Percentiles rank a stretch among this genome's conserved stretches.
phyloP scores from a whole-genome alignment of 2,888 invertebrate species.

The Drymonia ruficornis region DNA sequence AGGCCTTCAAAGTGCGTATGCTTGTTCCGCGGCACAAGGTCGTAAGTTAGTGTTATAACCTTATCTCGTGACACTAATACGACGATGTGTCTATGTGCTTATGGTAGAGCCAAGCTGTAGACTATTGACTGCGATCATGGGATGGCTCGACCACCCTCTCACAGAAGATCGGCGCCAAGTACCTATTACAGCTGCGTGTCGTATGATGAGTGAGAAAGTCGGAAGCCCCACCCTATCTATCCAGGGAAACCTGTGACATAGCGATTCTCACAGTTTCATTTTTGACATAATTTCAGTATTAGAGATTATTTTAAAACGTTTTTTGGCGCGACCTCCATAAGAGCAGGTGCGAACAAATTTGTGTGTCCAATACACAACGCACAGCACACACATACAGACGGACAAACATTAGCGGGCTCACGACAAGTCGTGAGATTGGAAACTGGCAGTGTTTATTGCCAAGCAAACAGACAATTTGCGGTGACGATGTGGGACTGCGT shows the following conservation, averaged over 20 bases:
- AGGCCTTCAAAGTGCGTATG: conserved; percentile 50
- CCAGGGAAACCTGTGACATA: too few relatives aligned
- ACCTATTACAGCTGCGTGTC: too few relatives aligned
- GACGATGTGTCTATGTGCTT: conserved; percentile 22
- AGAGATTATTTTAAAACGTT: neutral
- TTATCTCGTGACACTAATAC: conserved; percentile 29
- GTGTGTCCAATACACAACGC: conserved; percentile 23
- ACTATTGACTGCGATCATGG: too few relatives aligned
- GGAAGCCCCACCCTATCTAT: too few relatives aligned
- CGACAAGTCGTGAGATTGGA: conserved; percentile 25
- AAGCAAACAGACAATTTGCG: conserved; percentile 11
- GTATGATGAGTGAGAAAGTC: too few relatives aligned
- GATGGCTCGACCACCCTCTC: too few relatives aligned
- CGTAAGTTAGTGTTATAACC: conserved; percentile 40
- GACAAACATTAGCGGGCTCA: conserved; percentile 20
- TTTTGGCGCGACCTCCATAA: neutral
- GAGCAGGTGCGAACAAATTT: conserved; percentile 34
- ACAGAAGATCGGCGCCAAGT: too few relatives aligned
- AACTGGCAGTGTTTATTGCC: conserved; percentile 27
- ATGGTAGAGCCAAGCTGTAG: conserved; percentile 27
- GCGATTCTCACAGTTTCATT: too few relatives aligned
- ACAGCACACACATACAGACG: conserved; percentile 38
- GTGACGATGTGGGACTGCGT: neutral
- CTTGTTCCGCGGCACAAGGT: conserved; percentile 41
- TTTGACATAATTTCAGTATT: too few relatives aligned